A percentile compares a stretch with the other conserved stretches of the same genome.
Evolutionary conservation across 2,113 vertebrate genomes (phyloP).

Genomic region (Porphyrio hochstetteri): DNA sequence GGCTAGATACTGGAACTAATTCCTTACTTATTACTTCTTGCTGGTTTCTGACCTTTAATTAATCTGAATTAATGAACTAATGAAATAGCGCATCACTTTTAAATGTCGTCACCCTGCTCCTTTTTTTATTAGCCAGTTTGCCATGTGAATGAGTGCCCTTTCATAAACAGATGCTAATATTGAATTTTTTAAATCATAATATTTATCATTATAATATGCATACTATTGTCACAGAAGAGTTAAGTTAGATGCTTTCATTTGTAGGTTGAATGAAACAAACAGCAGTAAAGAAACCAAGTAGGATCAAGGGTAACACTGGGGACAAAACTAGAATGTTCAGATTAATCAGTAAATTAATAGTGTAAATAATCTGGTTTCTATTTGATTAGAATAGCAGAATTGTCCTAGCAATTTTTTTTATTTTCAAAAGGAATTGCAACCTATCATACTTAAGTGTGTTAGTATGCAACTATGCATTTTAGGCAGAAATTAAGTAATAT

Average conservation of each 20-base stretch:
- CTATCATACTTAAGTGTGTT: not conserved
- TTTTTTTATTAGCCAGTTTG: not conserved
- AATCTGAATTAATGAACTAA: not conserved
- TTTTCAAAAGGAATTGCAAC: not conserved
- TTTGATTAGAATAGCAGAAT: not conserved
- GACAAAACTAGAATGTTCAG: not conserved
- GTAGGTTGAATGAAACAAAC: not conserved
- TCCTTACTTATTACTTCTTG: not conserved
- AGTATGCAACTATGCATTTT: not conserved
- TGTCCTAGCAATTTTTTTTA: not conserved
- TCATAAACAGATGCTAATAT: not conserved
- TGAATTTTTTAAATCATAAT: not conserved
- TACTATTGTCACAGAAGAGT: not conserved
- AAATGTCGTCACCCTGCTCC: not conserved
- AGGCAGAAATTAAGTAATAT: not conserved
- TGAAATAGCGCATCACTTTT: not conserved
- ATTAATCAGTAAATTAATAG: not conserved
- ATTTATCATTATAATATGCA: not conserved
- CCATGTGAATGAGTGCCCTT: not conserved
- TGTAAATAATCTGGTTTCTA: not conserved
- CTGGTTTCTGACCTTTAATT: not conserved
- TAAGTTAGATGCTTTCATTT: not conserved
- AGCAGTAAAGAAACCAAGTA: not conserved
- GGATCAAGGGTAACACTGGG: not conserved
- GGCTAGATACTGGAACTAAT: not conserved